A percentile compares a stretch with the other conserved stretches of the same genome.
phyloP scores from a whole-genome alignment of 2,888 invertebrate species.

The Helicoverpa assulta region DNA sequence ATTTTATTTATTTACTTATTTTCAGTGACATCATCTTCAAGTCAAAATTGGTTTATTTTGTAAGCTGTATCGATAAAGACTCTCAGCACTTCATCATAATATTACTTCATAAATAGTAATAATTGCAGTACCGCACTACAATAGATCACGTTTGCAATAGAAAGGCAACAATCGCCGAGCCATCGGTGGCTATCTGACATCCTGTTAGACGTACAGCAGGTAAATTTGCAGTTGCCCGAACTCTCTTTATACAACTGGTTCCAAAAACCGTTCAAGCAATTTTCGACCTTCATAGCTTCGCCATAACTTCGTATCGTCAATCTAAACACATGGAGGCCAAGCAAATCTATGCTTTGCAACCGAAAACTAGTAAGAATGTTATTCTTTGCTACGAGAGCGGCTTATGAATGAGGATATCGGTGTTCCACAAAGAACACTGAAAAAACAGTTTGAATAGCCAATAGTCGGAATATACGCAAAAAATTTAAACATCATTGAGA shows the following conservation, averaged over 20 bases:
- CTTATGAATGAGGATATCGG: slow-evolving; percentile 69
- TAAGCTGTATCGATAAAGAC: background rate
- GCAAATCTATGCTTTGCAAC: slow-evolving; percentile 67
- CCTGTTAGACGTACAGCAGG: slow-evolving; percentile 75
- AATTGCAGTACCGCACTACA: slow-evolving; percentile 21
- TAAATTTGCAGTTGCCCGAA: slow-evolving; percentile 81
- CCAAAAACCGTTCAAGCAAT: slow-evolving; percentile 68
- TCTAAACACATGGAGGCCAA: slow-evolving; percentile 47
- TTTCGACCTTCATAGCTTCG: slow-evolving; percentile 68
- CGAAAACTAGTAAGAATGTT: slow-evolving; percentile 67
- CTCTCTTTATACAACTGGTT: slow-evolving; percentile 69
- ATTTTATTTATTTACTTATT: background rate
- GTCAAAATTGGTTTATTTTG: slow-evolving; percentile 1
- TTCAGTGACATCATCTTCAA: slow-evolving; percentile 8
- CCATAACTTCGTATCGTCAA: slow-evolving; percentile 44
- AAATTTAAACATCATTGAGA: slow-evolving; percentile 50
- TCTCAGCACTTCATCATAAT: slow-evolving; percentile 16
- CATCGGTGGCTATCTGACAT: slow-evolving; percentile 68
- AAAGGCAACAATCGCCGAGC: slow-evolving; percentile 60
- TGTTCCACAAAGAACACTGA: slow-evolving; percentile 71
- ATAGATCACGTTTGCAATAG: slow-evolving; percentile 61
- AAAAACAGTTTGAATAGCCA: slow-evolving; percentile 68
- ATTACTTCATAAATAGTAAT: slow-evolving; percentile 32
- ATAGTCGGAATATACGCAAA: slow-evolving; percentile 63
- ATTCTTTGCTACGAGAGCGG: slow-evolving; percentile 60